phyloP scores from a whole-genome alignment of 2,888 invertebrate genomes.

The Caenorhabditis sp. region DNA sequence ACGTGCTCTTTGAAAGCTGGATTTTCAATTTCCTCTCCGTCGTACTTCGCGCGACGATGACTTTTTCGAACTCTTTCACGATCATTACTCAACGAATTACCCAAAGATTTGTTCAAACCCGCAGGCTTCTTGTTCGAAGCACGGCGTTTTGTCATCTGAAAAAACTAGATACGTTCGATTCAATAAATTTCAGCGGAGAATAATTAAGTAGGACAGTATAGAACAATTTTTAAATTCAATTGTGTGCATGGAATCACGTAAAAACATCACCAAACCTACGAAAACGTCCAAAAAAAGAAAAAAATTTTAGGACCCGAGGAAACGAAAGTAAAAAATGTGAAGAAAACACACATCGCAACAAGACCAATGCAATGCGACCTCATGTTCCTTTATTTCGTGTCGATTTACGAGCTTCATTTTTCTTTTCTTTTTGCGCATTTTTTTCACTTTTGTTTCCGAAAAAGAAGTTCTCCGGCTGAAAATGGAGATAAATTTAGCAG shows the following conservation, averaged over 20 bases:
- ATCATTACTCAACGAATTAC: constrained; percentile 61
- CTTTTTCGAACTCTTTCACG: constrained; percentile 47
- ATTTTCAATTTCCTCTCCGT: constrained; percentile 59
- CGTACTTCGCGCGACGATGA: constrained; percentile 52
- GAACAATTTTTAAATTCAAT: constrained; percentile 4
- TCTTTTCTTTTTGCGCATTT: constrained; percentile 5
- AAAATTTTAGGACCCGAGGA: constrained; percentile 39
- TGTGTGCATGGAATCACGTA: background rate
- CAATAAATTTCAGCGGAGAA: too few relatives aligned
- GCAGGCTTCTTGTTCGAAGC: constrained; percentile 62
- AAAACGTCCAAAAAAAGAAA: constrained; percentile 28
- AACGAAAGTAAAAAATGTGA: constrained; percentile 11
- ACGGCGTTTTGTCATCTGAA: constrained; percentile 66
- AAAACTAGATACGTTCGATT: background rate
- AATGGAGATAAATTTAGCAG: too few relatives aligned
- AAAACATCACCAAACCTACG: constrained; percentile 18
- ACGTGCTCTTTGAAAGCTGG: constrained; percentile 60
- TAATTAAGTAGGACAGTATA: background rate
- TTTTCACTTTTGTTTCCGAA: constrained; percentile 2
- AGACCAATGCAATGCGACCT: constrained; percentile 10
- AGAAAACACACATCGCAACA: constrained; percentile 16
- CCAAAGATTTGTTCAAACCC: constrained; percentile 65
- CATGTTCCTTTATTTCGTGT: constrained; percentile 37
- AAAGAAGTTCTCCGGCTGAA: background rate
- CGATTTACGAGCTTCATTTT: constrained; percentile 2